phyloP scores from a whole-genome alignment of 2,888 invertebrate genomes.

The Cremastinae sp. region DNA sequence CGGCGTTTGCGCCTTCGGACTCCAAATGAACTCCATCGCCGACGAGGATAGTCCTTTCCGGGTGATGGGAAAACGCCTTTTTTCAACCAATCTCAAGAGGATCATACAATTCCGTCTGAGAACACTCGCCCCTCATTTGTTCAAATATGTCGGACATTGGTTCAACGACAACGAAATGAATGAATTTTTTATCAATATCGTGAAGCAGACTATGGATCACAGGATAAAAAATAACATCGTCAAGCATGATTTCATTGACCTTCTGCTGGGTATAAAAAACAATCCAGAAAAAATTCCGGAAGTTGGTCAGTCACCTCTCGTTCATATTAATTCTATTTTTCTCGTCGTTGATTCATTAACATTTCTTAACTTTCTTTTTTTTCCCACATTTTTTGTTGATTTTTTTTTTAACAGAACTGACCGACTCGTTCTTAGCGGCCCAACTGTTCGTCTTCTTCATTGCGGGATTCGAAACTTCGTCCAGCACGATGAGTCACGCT shows the following conservation, averaged over 20 bases:
- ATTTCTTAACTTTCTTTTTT: too few species aligned
- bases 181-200: slow-evolving; percentile 73
- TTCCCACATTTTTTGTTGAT: too few species aligned
- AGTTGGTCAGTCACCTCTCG: slow-evolving; percentile 43
- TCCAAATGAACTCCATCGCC: slow-evolving; percentile 77
- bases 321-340: not conserved
- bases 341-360: too few species aligned
- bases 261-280: slow-evolving; percentile 82
- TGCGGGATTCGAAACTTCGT: slow-evolving; percentile 81
- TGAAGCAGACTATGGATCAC: slow-evolving; percentile 75
- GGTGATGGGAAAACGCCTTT: slow-evolving; percentile 74
- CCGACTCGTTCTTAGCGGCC: slow-evolving; percentile 71
- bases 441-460: slow-evolving; percentile 79
- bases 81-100: slow-evolving; percentile 62
- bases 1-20: slow-evolving; percentile 80
- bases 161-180: slow-evolving; percentile 65
- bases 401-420: slow-evolving; percentile 53
- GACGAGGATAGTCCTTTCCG: slow-evolving; percentile 77
- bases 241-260: slow-evolving; percentile 83
- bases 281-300: slow-evolving; percentile 67
- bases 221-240: slow-evolving; percentile 78
- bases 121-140: slow-evolving; percentile 63
- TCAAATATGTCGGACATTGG: slow-evolving; percentile 61
- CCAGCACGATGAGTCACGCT: slow-evolving; percentile 77
- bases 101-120: slow-evolving; percentile 41